Percentiles rank a stretch among this genome's conserved stretches.
These are phyloP conservation scores for Moxostoma hubbsi DNA, from an alignment of 2,797 vertebrate genomes.

Conservation along the genomic window DNA sequence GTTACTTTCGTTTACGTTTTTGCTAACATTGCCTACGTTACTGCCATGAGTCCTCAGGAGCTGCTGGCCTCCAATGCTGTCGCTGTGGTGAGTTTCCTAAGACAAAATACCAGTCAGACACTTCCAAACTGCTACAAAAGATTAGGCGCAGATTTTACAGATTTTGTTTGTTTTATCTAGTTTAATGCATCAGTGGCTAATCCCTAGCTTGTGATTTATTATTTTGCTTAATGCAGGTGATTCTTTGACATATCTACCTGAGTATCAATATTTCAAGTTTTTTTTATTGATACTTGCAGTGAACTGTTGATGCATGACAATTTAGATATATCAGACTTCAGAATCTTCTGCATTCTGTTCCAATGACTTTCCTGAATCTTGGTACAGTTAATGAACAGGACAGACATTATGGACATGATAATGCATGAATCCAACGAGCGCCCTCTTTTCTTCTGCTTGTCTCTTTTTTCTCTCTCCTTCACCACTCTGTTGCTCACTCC, in stretches of 20 bases:
- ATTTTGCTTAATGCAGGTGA: conserved; percentile 12
- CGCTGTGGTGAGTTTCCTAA: conserved; percentile 84
- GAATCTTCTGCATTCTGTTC: conserved; percentile 40
- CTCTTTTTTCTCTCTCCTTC: conserved; percentile 42
- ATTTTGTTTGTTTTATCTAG: not conserved
- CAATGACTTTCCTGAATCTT: not conserved
- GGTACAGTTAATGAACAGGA: conserved; percentile 1
- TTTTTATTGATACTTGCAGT: conserved; percentile 55
- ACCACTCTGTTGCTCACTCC: conserved; percentile 54
- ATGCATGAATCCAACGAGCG: conserved; percentile 8
- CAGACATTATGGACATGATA: not conserved
- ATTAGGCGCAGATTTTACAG: not conserved
- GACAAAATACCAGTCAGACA: not conserved
- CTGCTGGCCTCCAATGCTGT: conserved; percentile 92
- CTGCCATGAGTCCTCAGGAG: conserved; percentile 93
- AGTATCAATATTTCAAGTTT: conserved; percentile 53
- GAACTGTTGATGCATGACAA: conserved; percentile 4
- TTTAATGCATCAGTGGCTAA: not conserved
- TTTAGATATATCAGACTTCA: conserved; percentile 35
- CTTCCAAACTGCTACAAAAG: not conserved
- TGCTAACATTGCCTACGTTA: conserved; percentile 94
- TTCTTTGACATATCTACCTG: conserved; percentile 51
- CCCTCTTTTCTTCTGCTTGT: conserved; percentile 15
- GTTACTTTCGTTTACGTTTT: conserved; percentile 95
- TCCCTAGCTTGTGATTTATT: not conserved